These are phyloP conservation scores for Nothocercus nigrocapillus DNA, from an alignment of 2,113 vertebrate genomes.

Conservation along the genomic window DNA sequence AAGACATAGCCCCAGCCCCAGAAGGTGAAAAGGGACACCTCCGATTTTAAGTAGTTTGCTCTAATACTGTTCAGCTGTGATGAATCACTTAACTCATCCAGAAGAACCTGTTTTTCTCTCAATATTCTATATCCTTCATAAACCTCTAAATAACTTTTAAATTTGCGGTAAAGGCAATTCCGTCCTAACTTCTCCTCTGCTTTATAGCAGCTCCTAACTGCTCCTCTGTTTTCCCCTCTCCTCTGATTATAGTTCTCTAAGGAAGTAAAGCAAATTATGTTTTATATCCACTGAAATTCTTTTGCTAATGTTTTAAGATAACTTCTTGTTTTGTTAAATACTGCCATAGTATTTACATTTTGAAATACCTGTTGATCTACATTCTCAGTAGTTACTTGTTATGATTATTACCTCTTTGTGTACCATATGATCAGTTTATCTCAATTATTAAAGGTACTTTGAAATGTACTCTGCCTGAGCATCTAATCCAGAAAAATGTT, in stretches of 20 bases:
- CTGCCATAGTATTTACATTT: not conserved
- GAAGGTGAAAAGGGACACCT: not conserved
- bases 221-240: no score
- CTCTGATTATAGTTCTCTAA: not conserved
- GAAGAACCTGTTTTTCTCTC: not conserved
- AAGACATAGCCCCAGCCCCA: accelerated
- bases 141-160: not conserved
- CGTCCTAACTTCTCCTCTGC: not conserved
- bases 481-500: not conserved
- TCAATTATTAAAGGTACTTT: not conserved
- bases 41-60: not conserved
- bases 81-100: not conserved
- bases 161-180: not conserved
- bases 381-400: not conserved
- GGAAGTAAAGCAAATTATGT: not conserved
- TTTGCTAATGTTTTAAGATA: not conserved
- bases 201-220: not conserved
- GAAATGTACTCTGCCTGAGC: not conserved
- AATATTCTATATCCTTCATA: not conserved
- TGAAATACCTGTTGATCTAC: not conserved
- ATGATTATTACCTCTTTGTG: conserved; percentile 35
- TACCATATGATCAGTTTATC: conserved; percentile 8
- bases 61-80: not conserved
- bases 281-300: not conserved
- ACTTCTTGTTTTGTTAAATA: not conserved